Evolutionary conservation across 2,113 vertebrate genomes (phyloP).

Genomic region (Rhea americana): DNA sequence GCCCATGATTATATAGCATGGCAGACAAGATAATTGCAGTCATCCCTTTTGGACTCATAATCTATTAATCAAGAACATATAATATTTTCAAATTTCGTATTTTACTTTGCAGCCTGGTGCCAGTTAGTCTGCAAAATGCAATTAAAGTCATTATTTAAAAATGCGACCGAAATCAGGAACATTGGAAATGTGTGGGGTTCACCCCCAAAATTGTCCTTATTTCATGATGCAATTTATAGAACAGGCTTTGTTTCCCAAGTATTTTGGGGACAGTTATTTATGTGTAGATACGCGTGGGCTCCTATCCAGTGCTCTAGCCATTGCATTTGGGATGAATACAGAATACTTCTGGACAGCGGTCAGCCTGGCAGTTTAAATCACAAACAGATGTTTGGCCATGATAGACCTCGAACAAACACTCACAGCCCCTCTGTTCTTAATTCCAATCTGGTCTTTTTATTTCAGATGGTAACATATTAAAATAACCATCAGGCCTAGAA

Average conservation of each 20-base stretch:
- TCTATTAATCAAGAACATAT: not conserved
- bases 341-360: slow-evolving; percentile 39
- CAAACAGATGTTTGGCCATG: slow-evolving; percentile 56
- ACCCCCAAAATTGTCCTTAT: not conserved
- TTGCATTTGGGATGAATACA: not conserved
- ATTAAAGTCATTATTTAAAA: not conserved
- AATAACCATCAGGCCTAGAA: not conserved
- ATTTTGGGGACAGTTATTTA: slow-evolving; percentile 17
- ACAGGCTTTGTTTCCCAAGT: not conserved
- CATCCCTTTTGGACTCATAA: not conserved
- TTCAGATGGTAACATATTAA: not conserved
- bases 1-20: not conserved
- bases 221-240: slow-evolving; percentile 14
- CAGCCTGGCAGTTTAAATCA: slow-evolving; percentile 44
- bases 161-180: fast-evolving
- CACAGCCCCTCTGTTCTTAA: not conserved
- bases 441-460: not conserved
- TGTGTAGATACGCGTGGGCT: slow-evolving; percentile 36
- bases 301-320: not conserved
- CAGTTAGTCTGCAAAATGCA: slow-evolving; percentile 30
- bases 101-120: slow-evolving; percentile 18
- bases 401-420: not conserved
- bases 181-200: not conserved
- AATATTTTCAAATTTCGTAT: not conserved
- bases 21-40: not conserved